A percentile compares a stretch with the other conserved stretches of the same genome.
Evolutionary conservation across 1,140 invertebrate genomes (phyloP).

Genomic region (Mercenaria mercenaria): DNA sequence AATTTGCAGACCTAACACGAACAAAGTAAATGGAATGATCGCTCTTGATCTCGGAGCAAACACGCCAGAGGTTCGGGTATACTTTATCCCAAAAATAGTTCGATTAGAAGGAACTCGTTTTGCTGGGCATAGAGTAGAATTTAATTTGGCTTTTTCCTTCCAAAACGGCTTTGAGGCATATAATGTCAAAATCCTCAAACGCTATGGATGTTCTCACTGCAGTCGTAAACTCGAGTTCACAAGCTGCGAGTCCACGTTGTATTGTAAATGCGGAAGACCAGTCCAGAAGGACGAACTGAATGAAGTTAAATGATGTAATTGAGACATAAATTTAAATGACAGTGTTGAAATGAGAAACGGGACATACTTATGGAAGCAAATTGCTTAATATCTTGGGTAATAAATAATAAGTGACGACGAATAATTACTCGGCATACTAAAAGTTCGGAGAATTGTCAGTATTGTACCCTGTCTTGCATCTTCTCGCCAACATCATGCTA

Average conservation of each 20-base stretch:
- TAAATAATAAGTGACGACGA: background rate
- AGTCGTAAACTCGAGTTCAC: slow-evolving; percentile 15
- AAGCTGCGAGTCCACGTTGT: background rate
- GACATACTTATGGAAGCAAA: background rate
- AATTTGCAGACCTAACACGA: slow-evolving; percentile 66
- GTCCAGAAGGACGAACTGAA: slow-evolving; percentile 35
- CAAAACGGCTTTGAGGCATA: slow-evolving; percentile 72
- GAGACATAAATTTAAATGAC: background rate
- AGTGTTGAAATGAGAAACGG: background rate
- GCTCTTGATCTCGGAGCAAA: slow-evolving; percentile 65
- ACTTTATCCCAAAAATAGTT: slow-evolving; percentile 64
- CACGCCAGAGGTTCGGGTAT: slow-evolving; percentile 62
- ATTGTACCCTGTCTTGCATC: too few species aligned
- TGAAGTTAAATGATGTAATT: background rate
- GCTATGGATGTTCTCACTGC: slow-evolving; percentile 30
- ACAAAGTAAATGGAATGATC: slow-evolving; percentile 64
- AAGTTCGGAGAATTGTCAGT: too few species aligned
- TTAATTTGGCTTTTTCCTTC: slow-evolving; percentile 69
- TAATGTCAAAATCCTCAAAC: slow-evolving; percentile 60
- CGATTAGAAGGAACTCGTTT: slow-evolving; percentile 50
- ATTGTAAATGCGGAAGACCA: slow-evolving; percentile 1
- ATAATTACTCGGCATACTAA: too few species aligned
- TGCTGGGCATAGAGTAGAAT: slow-evolving; percentile 66
- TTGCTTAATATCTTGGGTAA: background rate
- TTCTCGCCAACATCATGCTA: too few species aligned